These are phyloP conservation scores for Thinocorus orbignyianus DNA, from an alignment of 2,113 vertebrate genomes.

Conservation along the genomic window DNA sequence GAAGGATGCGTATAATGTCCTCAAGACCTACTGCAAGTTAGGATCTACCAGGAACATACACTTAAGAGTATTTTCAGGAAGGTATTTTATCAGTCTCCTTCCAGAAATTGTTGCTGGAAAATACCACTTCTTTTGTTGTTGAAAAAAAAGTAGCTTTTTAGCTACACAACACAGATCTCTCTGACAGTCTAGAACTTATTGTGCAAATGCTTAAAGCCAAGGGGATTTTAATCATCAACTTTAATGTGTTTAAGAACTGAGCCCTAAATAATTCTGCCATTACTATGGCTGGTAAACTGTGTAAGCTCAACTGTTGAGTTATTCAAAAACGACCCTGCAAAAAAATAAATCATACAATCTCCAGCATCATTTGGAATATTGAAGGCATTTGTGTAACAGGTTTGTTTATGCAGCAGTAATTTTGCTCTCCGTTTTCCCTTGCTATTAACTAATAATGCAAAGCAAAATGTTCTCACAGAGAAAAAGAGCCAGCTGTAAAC, in stretches of 20 bases:
- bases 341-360: not conserved
- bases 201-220: not conserved
- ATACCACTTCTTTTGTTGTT: not conserved
- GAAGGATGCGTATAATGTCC: slow-evolving; percentile 14
- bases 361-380: not conserved
- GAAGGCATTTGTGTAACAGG: not conserved
- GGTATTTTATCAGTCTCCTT: not conserved
- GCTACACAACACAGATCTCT: not conserved
- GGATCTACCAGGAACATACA: slow-evolving; percentile 12
- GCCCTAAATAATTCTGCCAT: slow-evolving; percentile 14
- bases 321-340: not conserved
- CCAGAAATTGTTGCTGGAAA: slow-evolving; percentile 16
- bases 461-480: not conserved
- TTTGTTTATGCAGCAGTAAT: slow-evolving; percentile 47
- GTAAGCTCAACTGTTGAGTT: not conserved
- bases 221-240: slow-evolving; percentile 20
- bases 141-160: not conserved
- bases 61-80: slow-evolving; percentile 13
- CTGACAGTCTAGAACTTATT: not conserved
- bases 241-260: not conserved
- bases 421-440: slow-evolving; percentile 2
- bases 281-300: not conserved
- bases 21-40: slow-evolving; percentile 4
- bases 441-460: slow-evolving; percentile 31
- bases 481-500: slow-evolving; percentile 12